Conservation (phyloP, 2,888 invertebrate species). For the Tenodera sinensis region DNA sequence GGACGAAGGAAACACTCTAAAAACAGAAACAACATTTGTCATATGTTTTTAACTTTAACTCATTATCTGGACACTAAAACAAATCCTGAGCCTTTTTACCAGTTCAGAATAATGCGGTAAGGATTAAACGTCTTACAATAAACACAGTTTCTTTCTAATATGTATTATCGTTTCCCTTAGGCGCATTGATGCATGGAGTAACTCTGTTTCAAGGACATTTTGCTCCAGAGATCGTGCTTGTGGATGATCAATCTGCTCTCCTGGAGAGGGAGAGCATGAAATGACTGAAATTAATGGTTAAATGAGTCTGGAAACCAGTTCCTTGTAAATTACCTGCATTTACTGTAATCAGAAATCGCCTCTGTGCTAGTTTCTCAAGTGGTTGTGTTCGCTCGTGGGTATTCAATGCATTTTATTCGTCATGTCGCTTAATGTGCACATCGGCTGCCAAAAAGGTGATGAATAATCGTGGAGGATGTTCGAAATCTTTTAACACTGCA, state of each 20-base stretch:
- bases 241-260: neutral
- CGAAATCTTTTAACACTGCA: too few species aligned
- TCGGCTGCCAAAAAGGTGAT: neutral
- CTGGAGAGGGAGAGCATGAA: neutral
- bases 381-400: neutral
- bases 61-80: too few species aligned
- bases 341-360: neutral
- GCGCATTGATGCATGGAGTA: neutral
- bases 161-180: neutral
- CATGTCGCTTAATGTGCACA: neutral
- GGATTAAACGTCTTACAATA: too few species aligned
- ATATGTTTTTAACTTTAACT: too few species aligned
- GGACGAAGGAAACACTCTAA: too few species aligned
- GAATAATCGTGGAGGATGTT: too few species aligned
- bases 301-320: neutral
- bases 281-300: neutral
- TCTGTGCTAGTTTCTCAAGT: neutral
- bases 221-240: neutral
- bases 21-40: too few species aligned
- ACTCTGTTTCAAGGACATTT: neutral
- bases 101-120: too few species aligned
- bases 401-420: neutral
- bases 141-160: neutral
- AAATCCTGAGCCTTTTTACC: too few species aligned
- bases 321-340: neutral